Conservation (phyloP, 2,888 invertebrate genomes). For the Alsophila aescularia region DNA sequence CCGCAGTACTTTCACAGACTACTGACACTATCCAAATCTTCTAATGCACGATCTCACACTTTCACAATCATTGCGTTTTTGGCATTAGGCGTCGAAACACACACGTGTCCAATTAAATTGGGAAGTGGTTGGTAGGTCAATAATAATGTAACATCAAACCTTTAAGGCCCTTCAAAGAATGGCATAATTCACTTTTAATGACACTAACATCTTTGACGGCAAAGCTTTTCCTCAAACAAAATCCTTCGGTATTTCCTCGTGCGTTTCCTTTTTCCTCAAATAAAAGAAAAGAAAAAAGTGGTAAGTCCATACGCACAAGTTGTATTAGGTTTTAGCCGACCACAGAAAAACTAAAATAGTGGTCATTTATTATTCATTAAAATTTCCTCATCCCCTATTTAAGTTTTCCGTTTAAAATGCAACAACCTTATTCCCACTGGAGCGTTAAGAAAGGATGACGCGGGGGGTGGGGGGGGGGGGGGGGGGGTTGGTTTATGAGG, state of each 20-base stretch:
- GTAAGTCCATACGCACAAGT: conserved; percentile 10
- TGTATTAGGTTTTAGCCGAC: conserved; percentile 23
- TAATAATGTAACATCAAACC: no score
- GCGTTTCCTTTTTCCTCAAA: conserved; percentile 14
- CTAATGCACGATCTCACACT: no score
- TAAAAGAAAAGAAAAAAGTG: conserved; percentile 1
- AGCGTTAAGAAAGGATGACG: conserved; percentile 19
- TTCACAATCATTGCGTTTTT: no score
- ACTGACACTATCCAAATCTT: no score
- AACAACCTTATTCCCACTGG: conserved; percentile 35
- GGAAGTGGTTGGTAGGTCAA: no score
- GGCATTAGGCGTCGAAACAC: no score
- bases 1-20: no score
- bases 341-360: conserved; percentile 33
- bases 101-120: no score
- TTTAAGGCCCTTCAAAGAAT: no score
- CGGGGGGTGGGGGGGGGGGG: no score
- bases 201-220: not conserved
- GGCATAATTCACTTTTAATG: conserved; percentile 5
- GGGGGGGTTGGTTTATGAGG: no score
- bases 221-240: not conserved
- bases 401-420: conserved; percentile 56
- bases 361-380: conserved; percentile 50
- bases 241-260: conserved; percentile 1
- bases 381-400: conserved; percentile 48